Percentiles rank a stretch among this genome's conserved stretches.
Evolutionary conservation across 1,140 invertebrate species (phyloP).

Genomic region (Rhopalosiphum maidis): DNA sequence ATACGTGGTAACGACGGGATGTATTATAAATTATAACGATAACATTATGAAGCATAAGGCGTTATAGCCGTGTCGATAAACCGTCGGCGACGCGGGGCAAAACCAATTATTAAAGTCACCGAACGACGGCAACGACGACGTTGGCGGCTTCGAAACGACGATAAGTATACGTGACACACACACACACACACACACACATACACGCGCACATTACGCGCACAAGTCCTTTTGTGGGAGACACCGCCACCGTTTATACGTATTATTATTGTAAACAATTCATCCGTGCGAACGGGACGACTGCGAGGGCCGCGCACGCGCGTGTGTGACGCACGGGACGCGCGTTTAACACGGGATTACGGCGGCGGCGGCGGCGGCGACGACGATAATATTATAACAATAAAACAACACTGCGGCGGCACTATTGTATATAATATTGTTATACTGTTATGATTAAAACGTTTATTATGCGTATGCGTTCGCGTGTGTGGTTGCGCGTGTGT

Average conservation of each 20-base stretch:
- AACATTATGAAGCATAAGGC: not conserved
- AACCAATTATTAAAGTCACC: slow-evolving; percentile 39
- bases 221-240: slow-evolving; percentile 32
- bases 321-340: not conserved
- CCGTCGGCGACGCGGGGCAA: not conserved
- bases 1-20: not conserved
- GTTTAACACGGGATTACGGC: slow-evolving; percentile 50
- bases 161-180: not conserved
- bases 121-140: not conserved
- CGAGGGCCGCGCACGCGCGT: not conserved
- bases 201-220: not conserved
- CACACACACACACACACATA: not conserved
- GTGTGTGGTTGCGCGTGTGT: not conserved
- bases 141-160: not conserved
- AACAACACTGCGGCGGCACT: not conserved
- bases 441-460: not conserved
- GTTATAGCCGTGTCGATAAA: not conserved
- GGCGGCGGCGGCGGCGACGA: not conserved
- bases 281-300: slow-evolving; percentile 19
- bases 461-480: not conserved
- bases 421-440: too few species aligned
- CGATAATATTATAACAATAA: not conserved
- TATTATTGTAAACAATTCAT: slow-evolving; percentile 46
- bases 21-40: not conserved
- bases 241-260: not conserved